Conservation (phyloP, 2,888 invertebrate species). For the Erebia palarica region DNA sequence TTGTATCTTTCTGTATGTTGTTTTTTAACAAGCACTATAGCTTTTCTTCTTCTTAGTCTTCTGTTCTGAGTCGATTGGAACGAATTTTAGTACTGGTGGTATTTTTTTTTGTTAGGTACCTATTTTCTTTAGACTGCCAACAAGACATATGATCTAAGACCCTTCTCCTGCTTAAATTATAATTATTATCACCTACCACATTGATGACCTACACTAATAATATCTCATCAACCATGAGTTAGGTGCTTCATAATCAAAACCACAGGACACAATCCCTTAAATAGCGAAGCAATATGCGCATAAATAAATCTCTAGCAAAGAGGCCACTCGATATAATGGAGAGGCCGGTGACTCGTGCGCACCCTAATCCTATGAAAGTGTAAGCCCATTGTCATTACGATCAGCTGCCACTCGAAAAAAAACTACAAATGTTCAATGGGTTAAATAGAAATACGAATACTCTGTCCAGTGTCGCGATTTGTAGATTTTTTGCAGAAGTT, state of each 20-base stretch:
- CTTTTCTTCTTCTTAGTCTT: too few relatives aligned
- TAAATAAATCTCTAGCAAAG: constrained; percentile 63
- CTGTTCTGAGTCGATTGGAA: too few relatives aligned
- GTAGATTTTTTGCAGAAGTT: not conserved
- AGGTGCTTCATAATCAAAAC: constrained; percentile 6
- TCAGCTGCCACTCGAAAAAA: constrained; percentile 67
- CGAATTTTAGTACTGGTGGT: too few relatives aligned
- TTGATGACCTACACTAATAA: too few relatives aligned
- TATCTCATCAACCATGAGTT: not conserved
- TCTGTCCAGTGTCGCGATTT: constrained; percentile 1
- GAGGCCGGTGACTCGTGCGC: constrained; percentile 57
- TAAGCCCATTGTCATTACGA: constrained; percentile 68
- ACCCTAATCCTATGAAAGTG: constrained; percentile 53
- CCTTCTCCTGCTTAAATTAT: too few relatives aligned
- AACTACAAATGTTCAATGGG: constrained; percentile 45
- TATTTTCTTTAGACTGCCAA: too few relatives aligned
- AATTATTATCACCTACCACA: too few relatives aligned
- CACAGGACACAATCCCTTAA: constrained; percentile 48
- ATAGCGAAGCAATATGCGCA: constrained; percentile 69
- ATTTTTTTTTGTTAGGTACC: too few relatives aligned
- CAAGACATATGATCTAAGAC: too few relatives aligned
- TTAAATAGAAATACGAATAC: constrained; percentile 31
- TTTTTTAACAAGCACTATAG: too few relatives aligned
- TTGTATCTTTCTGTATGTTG: too few relatives aligned
- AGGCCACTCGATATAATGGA: constrained; percentile 74